A percentile compares a stretch with the other conserved stretches of the same genome.
Conservation (phyloP, 2,888 invertebrate genomes). For the Philereme vetulata region DNA sequence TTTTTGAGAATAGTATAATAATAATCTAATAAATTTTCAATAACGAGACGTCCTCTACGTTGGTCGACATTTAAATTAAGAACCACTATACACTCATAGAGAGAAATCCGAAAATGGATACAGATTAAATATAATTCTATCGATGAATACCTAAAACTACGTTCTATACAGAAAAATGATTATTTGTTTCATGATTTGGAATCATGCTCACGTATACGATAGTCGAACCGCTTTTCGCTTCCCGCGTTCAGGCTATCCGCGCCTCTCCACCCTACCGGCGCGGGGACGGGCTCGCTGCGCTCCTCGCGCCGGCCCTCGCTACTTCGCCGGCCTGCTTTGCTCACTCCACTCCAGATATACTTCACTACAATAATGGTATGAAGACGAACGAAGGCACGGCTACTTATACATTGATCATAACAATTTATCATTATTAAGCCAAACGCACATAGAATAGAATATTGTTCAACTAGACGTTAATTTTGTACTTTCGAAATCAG, state of each 20-base stretch:
- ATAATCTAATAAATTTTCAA: conserved; percentile 83
- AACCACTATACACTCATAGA: conserved; percentile 84
- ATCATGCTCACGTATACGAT: conserved; percentile 82
- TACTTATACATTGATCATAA: conserved; percentile 74
- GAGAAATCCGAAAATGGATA: conserved; percentile 83
- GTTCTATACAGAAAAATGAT: conserved; percentile 79
- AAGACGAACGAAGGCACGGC: conserved; percentile 82
- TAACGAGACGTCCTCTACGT: conserved; percentile 82
- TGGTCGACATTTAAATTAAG: conserved; percentile 82
- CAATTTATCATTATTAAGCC: conserved; percentile 63
- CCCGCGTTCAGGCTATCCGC: conserved; percentile 65
- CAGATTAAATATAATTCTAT: conserved; percentile 82
- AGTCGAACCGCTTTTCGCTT: conserved; percentile 79
- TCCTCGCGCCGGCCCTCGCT: conserved; percentile 34
- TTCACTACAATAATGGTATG: conserved; percentile 53
- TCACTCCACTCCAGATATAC: conserved; percentile 36
- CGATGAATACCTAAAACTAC: conserved; percentile 80
- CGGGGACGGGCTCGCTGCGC: conserved; percentile 27
- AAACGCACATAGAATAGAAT: conserved; percentile 78
- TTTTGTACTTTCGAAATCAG: conserved; percentile 83
- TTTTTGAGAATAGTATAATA: conserved; percentile 75
- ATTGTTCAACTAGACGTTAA: conserved; percentile 76
- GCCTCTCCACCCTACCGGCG: conserved; percentile 34
- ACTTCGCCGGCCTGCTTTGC: conserved; percentile 46
- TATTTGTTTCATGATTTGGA: conserved; percentile 77